These are phyloP conservation scores for Polydrusus tereticollis DNA, from an alignment of 2,888 invertebrate species.

Conservation along the genomic window DNA sequence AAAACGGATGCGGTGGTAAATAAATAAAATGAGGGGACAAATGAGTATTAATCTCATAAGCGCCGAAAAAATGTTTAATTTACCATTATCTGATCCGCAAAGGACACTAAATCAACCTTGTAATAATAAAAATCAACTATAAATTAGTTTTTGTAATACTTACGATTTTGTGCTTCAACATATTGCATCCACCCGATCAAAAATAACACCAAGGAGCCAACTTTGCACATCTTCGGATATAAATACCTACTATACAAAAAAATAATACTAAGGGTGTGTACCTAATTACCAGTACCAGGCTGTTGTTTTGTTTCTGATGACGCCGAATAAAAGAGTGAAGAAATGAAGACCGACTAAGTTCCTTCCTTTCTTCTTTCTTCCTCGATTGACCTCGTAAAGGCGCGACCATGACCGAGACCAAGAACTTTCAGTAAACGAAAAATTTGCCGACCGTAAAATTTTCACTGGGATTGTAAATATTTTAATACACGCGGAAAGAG, in stretches of 20 bases:
- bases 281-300: neutral
- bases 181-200: slow-evolving; percentile 4
- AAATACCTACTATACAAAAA: too few relatives aligned
- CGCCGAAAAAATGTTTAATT: too few relatives aligned
- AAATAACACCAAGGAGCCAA: neutral
- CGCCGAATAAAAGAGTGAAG: slow-evolving; percentile 20
- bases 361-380: slow-evolving; percentile 31
- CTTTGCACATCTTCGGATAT: slow-evolving; percentile 14
- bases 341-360: slow-evolving; percentile 25
- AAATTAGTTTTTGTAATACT: slow-evolving; percentile 31
- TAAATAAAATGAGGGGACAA: too few relatives aligned
- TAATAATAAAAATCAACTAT: neutral
- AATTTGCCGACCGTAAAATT: neutral
- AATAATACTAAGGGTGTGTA: too few relatives aligned
- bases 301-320: slow-evolving; percentile 1
- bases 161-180: slow-evolving; percentile 35
- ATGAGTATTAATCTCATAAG: too few relatives aligned
- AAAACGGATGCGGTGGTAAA: too few relatives aligned
- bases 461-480: neutral
- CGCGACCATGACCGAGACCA: slow-evolving; percentile 62
- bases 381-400: slow-evolving; percentile 62
- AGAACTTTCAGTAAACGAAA: slow-evolving; percentile 47
- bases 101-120: neutral
- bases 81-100: too few relatives aligned
- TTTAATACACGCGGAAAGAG: neutral